A percentile compares a stretch with the other conserved stretches of the same genome.
Evolutionary conservation across 2,888 invertebrate genomes (phyloP).

Genomic region (Julus scandinavius): DNA sequence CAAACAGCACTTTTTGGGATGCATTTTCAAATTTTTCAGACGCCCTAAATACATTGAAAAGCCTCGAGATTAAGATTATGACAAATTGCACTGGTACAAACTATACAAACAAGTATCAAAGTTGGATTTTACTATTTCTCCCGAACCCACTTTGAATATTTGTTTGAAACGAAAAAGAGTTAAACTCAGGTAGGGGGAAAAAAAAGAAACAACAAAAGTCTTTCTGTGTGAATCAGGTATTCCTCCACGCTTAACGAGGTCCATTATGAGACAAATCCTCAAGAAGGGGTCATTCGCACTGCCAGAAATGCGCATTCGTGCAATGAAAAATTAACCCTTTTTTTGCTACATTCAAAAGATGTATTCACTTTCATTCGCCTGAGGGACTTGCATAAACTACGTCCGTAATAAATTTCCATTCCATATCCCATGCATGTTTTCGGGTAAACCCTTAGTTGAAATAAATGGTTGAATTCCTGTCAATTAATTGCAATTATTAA

Average conservation of each 20-base stretch:
- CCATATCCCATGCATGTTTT: no score
- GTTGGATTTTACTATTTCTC: background rate
- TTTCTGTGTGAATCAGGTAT: slow-evolving; percentile 34
- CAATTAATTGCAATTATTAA: no score
- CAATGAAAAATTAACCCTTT: slow-evolving; percentile 18
- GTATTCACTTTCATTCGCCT: background rate
- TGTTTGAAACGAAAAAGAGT: background rate
- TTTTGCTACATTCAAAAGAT: background rate
- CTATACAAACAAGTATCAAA: background rate
- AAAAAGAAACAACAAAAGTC: slow-evolving; percentile 6
- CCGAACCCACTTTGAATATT: background rate
- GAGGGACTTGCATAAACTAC: background rate
- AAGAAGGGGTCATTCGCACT: slow-evolving; percentile 33
- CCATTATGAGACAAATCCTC: slow-evolving; percentile 12
- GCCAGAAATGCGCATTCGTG: background rate
- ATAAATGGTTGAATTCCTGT: no score
- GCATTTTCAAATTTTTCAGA: background rate
- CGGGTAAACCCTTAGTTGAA: no score
- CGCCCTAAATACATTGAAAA: background rate
- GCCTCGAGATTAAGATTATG: background rate
- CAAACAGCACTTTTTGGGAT: background rate
- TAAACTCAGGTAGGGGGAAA: background rate
- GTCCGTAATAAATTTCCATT: no score
- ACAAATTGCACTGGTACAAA: background rate
- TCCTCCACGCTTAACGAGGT: slow-evolving; percentile 35